phyloP scores from a whole-genome alignment of 53 echinoderm and acorn worm genomes.

The Actinopyga echinites region DNA sequence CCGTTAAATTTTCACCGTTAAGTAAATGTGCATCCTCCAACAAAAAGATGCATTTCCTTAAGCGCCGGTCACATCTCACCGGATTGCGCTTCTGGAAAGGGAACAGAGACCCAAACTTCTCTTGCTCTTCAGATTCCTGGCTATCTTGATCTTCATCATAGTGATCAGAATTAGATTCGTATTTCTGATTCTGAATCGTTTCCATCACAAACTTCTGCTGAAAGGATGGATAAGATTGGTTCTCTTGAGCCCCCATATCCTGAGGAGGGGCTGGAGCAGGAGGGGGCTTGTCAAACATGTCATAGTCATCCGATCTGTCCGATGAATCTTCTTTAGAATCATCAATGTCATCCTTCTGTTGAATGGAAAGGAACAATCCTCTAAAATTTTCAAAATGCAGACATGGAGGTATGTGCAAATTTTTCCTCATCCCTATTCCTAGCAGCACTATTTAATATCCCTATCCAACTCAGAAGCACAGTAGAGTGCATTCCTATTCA shows the following conservation, averaged over 20 bases:
- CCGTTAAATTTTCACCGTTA: too few relatives aligned
- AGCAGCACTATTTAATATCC: too few relatives aligned
- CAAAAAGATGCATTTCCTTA: too few relatives aligned
- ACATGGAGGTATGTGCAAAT: too few relatives aligned
- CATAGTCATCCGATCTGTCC: conserved; percentile 79
- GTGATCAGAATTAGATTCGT: conserved; percentile 64
- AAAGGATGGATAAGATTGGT: conserved; percentile 80
- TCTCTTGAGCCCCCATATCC: conserved; percentile 57
- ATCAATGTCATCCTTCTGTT: conserved; percentile 73
- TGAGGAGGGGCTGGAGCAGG: conserved; percentile 66
- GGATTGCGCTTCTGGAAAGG: too few relatives aligned
- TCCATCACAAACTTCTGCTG: conserved; percentile 95
- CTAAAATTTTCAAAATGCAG: too few relatives aligned
- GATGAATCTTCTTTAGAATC: conserved; percentile 80
- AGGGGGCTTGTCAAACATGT: conserved; percentile 73
- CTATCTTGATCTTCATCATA: conserved; percentile 74
- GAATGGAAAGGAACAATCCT: not conserved
- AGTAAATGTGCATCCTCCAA: too few relatives aligned
- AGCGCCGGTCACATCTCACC: too few relatives aligned
- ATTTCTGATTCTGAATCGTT: conserved; percentile 68
- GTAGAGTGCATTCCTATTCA: too few relatives aligned
- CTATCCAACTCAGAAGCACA: too few relatives aligned
- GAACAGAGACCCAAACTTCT: too few relatives aligned
- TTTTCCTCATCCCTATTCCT: too few relatives aligned
- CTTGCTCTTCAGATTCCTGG: conserved; percentile 45